Conservation (phyloP, 2,797 vertebrate species). For the Phylloscopus collybita region DNA sequence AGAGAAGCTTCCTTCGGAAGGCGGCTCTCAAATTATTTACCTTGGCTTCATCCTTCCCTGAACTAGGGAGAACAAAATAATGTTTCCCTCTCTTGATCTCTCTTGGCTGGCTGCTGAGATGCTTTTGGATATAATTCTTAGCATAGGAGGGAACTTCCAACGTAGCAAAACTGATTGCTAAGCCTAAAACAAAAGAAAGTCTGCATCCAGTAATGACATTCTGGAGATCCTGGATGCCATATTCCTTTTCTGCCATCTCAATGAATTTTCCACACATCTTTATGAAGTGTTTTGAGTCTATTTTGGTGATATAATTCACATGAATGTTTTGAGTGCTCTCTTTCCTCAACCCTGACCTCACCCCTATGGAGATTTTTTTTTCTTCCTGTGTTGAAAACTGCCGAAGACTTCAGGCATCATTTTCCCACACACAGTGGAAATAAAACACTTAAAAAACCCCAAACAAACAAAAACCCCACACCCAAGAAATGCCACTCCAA, state of each 20-base stretch:
- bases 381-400: not conserved
- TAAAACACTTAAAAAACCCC: not conserved
- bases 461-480: not conserved
- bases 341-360: conserved; percentile 9
- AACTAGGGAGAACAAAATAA: not conserved
- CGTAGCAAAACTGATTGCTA: conserved; percentile 11
- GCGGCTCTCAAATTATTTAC: conserved; percentile 1
- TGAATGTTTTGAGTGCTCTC: not conserved
- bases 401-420: not conserved
- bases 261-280: not conserved
- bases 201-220: not conserved
- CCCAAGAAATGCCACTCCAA: not conserved
- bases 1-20: conserved; percentile 17
- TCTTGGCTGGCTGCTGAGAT: conserved; percentile 44
- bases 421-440: not conserved
- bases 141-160: not conserved
- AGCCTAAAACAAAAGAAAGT: not conserved
- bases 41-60: conserved; percentile 44
- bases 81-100: conserved; percentile 33
- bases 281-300: not conserved
- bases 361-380: not conserved
- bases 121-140: conserved; percentile 32
- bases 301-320: not conserved
- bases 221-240: not conserved
- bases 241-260: not conserved